These are phyloP conservation scores for Rhadinocentrus ornatus DNA, from an alignment of 2,797 vertebrate genomes.

Conservation along the genomic window DNA sequence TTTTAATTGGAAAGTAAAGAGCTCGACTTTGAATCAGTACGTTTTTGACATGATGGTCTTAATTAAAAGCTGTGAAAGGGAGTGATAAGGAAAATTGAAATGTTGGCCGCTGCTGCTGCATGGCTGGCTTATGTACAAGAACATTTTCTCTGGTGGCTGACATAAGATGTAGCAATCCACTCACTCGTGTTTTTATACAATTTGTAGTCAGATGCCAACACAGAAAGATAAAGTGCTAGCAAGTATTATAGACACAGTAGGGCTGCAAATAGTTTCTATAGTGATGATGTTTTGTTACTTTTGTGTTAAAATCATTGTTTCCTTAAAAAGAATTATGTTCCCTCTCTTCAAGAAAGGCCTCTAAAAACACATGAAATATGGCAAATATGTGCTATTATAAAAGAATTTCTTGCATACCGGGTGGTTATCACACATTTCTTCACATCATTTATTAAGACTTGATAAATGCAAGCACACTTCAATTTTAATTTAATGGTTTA, in stretches of 20 bases:
- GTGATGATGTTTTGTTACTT: background rate
- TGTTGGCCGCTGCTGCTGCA: conserved; percentile 24
- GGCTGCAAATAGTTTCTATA: background rate
- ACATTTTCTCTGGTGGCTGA: conserved; percentile 15
- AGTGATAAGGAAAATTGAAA: conserved; percentile 67
- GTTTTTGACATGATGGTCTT: conserved; percentile 59
- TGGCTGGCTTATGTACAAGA: conserved; percentile 30
- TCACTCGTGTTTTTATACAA: background rate
- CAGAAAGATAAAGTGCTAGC: background rate
- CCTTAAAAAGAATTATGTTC: background rate
- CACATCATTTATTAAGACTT: background rate
- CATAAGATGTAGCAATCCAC: conserved; percentile 1
- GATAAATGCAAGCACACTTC: background rate
- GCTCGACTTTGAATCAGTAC: conserved; percentile 62
- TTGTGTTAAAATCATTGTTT: background rate
- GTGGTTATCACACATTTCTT: background rate
- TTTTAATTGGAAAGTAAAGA: conserved; percentile 74
- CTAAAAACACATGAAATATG: background rate
- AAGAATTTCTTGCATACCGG: background rate
- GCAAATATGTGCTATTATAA: background rate
- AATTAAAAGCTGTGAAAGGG: conserved; percentile 71
- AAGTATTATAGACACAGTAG: background rate
- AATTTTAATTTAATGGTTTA: background rate
- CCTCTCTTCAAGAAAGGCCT: background rate
- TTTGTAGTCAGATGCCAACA: background rate